Conservation (phyloP, 2,888 invertebrate species). For the Ommatoiulus sabulosus region DNA sequence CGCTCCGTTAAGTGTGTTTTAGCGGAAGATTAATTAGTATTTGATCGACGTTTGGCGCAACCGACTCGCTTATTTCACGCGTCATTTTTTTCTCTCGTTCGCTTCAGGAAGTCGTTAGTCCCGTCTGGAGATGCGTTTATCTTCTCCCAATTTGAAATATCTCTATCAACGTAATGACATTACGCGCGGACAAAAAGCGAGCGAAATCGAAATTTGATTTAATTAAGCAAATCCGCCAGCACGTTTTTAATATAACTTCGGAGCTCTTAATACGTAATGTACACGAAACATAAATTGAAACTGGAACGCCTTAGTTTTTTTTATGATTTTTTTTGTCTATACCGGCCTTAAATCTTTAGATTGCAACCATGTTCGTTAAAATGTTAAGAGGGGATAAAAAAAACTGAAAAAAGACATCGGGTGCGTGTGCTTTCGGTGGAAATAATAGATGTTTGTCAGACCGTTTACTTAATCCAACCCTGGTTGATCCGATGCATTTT, state of each 20-base stretch:
- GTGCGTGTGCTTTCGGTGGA: neutral
- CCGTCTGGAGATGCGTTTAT: neutral
- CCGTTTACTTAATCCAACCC: constrained; percentile 1
- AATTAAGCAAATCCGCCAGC: constrained; percentile 25
- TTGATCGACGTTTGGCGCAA: neutral
- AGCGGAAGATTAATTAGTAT: neutral
- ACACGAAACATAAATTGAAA: constrained; percentile 14
- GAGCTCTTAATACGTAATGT: neutral
- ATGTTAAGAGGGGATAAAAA: constrained; percentile 5
- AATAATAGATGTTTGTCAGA: neutral
- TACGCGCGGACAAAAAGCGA: neutral
- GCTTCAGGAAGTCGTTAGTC: neutral
- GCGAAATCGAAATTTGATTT: constrained; percentile 36
- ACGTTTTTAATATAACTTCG: neutral
- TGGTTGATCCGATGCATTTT: neutral
- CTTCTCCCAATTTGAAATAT: neutral
- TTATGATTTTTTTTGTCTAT: neutral
- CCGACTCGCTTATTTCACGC: neutral
- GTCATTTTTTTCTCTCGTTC: neutral
- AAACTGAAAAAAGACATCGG: neutral
- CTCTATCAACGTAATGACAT: constrained; percentile 4
- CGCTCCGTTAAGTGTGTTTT: neutral
- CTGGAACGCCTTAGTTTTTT: neutral
- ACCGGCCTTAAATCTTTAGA: neutral
- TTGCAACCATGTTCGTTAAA: neutral